A percentile compares a stretch with the other conserved stretches of the same genome.
Evolutionary conservation across 2,797 vertebrate species (phyloP).

Genomic region (Knipowitschia caucasica): DNA sequence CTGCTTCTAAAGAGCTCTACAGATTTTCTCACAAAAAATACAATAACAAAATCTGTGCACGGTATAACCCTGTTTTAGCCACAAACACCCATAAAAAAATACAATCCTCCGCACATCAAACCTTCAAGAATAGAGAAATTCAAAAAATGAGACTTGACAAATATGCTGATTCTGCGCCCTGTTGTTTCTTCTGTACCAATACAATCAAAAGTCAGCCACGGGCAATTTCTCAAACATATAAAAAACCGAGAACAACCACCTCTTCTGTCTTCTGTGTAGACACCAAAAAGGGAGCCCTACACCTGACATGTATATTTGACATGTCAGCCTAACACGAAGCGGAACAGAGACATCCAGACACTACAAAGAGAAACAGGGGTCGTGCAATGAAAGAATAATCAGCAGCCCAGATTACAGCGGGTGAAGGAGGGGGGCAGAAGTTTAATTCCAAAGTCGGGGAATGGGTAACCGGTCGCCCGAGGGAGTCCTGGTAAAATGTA

Average conservation of each 20-base stretch:
- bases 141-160: neutral
- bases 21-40: too few species aligned
- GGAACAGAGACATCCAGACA: conserved; percentile 50
- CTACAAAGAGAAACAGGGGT: conserved; percentile 62
- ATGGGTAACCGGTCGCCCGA: conserved; percentile 61
- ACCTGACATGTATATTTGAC: conserved; percentile 59
- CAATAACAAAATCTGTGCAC: too few species aligned
- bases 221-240: conserved; percentile 32
- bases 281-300: conserved; percentile 45
- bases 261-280: conserved; percentile 39
- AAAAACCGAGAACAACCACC: conserved; percentile 35
- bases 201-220: conserved; percentile 9
- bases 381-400: conserved; percentile 72
- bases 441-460: conserved; percentile 72
- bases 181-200: conserved; percentile 27
- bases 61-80: too few species aligned
- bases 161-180: neutral
- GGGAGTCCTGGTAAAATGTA: conserved; percentile 50
- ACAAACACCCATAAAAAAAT: too few species aligned
- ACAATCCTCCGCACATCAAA: too few species aligned
- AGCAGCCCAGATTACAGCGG: conserved; percentile 65
- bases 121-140: neutral
- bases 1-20: too few species aligned
- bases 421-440: conserved; percentile 55
- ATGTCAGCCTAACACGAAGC: conserved; percentile 54